These are phyloP conservation scores for Hypolimnas misippus DNA, from an alignment of 2,888 invertebrate genomes.

Conservation along the genomic window DNA sequence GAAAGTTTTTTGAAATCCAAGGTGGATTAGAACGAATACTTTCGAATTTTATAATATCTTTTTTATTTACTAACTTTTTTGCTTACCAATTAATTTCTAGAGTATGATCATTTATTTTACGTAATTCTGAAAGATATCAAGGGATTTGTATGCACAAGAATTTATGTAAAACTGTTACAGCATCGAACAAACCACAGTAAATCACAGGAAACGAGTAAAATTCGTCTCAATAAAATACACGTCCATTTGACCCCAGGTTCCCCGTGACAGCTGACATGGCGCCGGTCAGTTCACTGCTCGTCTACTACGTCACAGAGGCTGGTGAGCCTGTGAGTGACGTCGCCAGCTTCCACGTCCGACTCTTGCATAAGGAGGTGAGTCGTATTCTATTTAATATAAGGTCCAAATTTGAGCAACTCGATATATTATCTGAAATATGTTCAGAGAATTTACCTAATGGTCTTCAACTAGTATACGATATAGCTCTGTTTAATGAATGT, in stretches of 20 bases:
- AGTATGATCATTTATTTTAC: too few species aligned
- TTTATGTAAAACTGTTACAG: too few species aligned
- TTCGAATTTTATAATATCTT: too few species aligned
- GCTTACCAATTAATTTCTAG: too few species aligned
- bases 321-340: constrained; percentile 88
- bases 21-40: too few species aligned
- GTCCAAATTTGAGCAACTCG: not conserved
- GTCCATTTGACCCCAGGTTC: constrained; percentile 73
- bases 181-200: too few species aligned
- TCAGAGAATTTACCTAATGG: constrained; percentile 17
- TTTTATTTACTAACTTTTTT: too few species aligned
- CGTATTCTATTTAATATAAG: constrained; percentile 10
- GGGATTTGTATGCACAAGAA: too few species aligned
- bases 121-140: too few species aligned
- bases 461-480: constrained; percentile 5
- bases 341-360: constrained; percentile 85
- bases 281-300: constrained; percentile 86
- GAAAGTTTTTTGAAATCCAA: too few species aligned
- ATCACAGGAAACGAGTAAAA: not conserved
- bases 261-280: constrained; percentile 87
- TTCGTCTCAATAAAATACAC: constrained; percentile 21
- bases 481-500: not conserved
- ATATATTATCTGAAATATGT: constrained; percentile 16
- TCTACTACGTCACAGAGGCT: constrained; percentile 86
- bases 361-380: constrained; percentile 85